Base-by-base conservation (phyloP, 2,113 vertebrate species). In the Corythornis cristatus region DNA sequence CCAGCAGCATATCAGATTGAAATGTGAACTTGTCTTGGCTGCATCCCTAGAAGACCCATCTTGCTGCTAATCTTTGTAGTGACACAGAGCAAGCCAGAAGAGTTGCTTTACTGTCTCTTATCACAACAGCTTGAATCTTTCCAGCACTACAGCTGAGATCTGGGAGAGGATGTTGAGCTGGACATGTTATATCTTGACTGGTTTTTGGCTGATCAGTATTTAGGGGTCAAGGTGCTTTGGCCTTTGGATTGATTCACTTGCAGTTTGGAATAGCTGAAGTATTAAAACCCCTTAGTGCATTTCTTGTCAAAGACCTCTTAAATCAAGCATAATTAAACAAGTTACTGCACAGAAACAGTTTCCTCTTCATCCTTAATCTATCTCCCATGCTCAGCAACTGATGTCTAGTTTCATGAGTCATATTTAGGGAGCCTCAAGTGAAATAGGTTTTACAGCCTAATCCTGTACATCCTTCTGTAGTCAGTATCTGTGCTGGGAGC, bases 341-440 rank as follows among this genome's bases (percentile, higher is more conserved):
- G 58, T 93, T 96, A 88, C 77, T 95, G 94, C 95, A 93, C 89
- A 96, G 85, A 90, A 96, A 81, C 77, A 83, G 85, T 90, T 94
- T 91, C 94, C 79, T 62, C 21, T 96, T 95, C 77, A 90, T 78
- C 70, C 76, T 88, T 81, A 70, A 78, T 93, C 82, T 94, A 40
- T 87, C 87, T 95, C 73, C 85, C 81, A 84, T 95, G 58, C 86
- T 91, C 82, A 77, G 62, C 93, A 95, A 97, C 75, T 95, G 93
- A 96, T 89, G 80, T 93, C 56, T 89, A 28, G 35, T 93, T 97
- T 87, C n/a, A 6, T 86, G 87, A 96, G 45, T 93, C 95, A 95
- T 85, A 45, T 91, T 84, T 65, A 83, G 75, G 58, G 83, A 16
- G 35, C 84, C 87, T 80, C 91, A 80, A 85, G 94, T 92, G 93